Evolutionary conservation across 1,140 invertebrate species (phyloP).

Genomic region (Panagrolaimus sp.): DNA sequence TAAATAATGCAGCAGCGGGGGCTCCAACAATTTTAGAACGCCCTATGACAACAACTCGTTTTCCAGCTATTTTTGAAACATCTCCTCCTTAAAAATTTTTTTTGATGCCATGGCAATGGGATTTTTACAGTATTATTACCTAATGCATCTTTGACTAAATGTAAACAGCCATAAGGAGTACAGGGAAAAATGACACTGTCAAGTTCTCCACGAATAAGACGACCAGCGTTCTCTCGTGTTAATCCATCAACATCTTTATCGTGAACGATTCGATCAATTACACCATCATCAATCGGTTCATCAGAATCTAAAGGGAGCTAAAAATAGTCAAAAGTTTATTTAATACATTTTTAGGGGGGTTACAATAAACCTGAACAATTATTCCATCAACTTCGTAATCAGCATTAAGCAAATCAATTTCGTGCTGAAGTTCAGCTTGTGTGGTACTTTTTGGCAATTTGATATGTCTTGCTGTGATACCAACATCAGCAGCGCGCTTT

Average conservation of each 20-base stretch:
- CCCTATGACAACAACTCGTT: constrained; percentile 79
- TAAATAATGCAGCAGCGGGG: constrained; percentile 83
- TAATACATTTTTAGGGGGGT: not conserved
- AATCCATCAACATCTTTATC: constrained; percentile 55
- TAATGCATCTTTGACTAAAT: constrained; percentile 49
- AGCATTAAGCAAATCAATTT: constrained; percentile 50
- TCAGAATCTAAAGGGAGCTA: constrained; percentile 52
- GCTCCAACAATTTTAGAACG: constrained; percentile 95
- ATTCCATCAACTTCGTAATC: constrained; percentile 53
- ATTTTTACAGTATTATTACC: constrained; percentile 16
- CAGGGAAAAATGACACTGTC: constrained; percentile 51
- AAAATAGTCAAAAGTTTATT: constrained; percentile 16
- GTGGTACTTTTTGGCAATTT: constrained; percentile 75
- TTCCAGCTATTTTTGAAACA: constrained; percentile 12
- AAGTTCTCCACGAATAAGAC: constrained; percentile 50
- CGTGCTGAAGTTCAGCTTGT: constrained; percentile 66
- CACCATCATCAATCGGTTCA: constrained; percentile 44
- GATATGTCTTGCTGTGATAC: constrained; percentile 75
- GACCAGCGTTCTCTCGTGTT: constrained; percentile 53
- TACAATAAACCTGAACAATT: constrained; percentile 46
- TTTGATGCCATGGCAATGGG: not conserved
- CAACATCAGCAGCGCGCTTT: constrained; percentile 76
- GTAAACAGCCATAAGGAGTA: constrained; percentile 53
- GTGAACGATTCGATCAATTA: constrained; percentile 49
- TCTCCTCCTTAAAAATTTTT: not conserved